Percentiles rank a stretch among this genome's conserved stretches.
phyloP scores from a whole-genome alignment of 2,888 invertebrate genomes.

The Nipponacmea schrenckii region DNA sequence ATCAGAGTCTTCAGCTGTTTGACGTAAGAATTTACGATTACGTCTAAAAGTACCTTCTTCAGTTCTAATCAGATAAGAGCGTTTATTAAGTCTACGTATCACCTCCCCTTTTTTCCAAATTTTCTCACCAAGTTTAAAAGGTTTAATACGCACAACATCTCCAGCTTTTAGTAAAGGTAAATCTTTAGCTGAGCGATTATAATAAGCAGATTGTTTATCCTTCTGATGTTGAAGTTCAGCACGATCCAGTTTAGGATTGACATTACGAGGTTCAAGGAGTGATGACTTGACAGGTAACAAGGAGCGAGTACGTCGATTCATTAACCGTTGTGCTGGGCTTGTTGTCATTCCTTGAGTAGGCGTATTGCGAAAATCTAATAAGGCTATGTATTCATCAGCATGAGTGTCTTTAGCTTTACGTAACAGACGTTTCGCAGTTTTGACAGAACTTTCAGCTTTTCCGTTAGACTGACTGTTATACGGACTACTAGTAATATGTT shows the following conservation, averaged over 20 bases:
- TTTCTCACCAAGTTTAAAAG: not conserved
- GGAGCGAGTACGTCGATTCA: no score
- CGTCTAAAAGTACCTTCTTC: no score
- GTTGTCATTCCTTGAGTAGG: no score
- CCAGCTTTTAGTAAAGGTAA: no score
- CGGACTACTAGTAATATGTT: constrained; percentile 14
- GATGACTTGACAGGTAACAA: constrained; percentile 12
- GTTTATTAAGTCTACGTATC: constrained; percentile 5
- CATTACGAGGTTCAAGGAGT: not conserved
- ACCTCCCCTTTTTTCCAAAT: constrained; percentile 12
- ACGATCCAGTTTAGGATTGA: not conserved
- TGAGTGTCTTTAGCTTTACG: no score
- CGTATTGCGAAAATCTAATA: no score
- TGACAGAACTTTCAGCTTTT: constrained; percentile 19
- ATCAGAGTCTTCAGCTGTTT: no score
- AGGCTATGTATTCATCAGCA: no score
- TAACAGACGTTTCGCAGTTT: not conserved
- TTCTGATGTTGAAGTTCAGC: not conserved
- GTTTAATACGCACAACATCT: constrained; percentile 18
- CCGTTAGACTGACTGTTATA: constrained; percentile 21
- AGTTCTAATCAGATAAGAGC: no score
- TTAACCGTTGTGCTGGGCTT: no score
- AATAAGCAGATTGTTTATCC: constrained; percentile 7
- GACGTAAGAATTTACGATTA: no score
- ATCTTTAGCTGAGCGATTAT: constrained; percentile 19